phyloP scores from a whole-genome alignment of 2,797 vertebrate species.

The Adelosebastes latens region DNA sequence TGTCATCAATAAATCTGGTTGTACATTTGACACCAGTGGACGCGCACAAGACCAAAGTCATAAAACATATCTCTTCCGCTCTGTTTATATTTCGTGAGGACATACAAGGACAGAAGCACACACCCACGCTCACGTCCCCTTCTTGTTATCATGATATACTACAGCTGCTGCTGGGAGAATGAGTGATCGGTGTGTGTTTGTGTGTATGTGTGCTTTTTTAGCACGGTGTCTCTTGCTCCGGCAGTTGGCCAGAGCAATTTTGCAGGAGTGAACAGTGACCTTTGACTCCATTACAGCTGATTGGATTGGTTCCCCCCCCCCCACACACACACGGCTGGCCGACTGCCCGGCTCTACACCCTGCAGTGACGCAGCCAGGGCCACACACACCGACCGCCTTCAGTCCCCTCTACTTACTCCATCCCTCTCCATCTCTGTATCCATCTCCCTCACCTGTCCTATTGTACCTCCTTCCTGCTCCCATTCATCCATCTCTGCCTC shows the following conservation, averaged over 20 bases:
- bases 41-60: constrained; percentile 24
- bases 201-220: constrained; percentile 26
- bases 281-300: constrained; percentile 81
- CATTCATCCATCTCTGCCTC: constrained; percentile 29
- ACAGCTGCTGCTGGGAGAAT: constrained; percentile 34
- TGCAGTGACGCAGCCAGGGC: constrained; percentile 40
- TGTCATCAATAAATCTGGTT: constrained; percentile 37
- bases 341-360: constrained; percentile 47
- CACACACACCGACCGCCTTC: constrained; percentile 20
- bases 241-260: constrained; percentile 61
- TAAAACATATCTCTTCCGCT: constrained; percentile 16
- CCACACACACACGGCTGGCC: constrained; percentile 32
- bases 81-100: constrained; percentile 39
- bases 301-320: constrained; percentile 68
- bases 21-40: constrained; percentile 1
- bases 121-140: neutral
- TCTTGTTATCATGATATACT: constrained; percentile 61
- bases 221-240: constrained; percentile 49
- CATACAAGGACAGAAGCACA: constrained; percentile 45
- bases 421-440: neutral
- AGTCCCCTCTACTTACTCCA: neutral
- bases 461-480: neutral
- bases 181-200: constrained; percentile 32
- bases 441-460: constrained; percentile 18
- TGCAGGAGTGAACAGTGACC: constrained; percentile 78